Evolutionary conservation across 2,888 invertebrate species (phyloP).

Genomic region (Andrena minutula): DNA sequence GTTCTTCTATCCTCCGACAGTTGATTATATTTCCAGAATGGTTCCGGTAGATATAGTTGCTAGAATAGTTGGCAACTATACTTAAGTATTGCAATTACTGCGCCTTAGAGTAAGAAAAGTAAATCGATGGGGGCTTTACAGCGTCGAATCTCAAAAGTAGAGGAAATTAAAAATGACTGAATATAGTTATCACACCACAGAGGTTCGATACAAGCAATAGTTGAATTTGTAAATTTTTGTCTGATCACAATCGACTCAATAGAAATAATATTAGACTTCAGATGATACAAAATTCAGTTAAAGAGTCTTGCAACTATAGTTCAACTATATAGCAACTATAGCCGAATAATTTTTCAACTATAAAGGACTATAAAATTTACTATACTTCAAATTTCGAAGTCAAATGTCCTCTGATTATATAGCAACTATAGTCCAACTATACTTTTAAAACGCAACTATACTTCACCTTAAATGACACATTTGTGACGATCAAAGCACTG

Average conservation of each 20-base stretch:
- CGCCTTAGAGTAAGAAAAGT: not conserved
- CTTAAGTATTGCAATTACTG: not conserved
- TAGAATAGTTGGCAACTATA: constrained; percentile 19
- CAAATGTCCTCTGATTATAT: not conserved
- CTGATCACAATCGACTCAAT: no score
- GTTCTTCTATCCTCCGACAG: not conserved
- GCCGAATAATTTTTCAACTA: not conserved
- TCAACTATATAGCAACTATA: not conserved
- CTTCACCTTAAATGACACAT: not conserved
- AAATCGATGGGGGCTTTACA: not conserved
- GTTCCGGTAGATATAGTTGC: not conserved
- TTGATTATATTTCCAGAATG: not conserved
- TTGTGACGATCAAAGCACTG: not conserved
- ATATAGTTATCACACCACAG: not conserved
- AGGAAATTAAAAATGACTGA: not conserved
- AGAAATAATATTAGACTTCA: no score
- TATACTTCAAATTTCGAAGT: not conserved
- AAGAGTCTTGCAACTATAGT: no score
- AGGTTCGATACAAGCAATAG: no score
- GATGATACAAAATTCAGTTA: no score
- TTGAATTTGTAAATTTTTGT: no score
- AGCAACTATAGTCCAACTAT: constrained; percentile 1
- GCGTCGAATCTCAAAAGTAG: not conserved
- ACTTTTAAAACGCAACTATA: not conserved
- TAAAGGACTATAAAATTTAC: not conserved